Base-by-base conservation (phyloP, 2,113 vertebrate species). In the Atherinomorus stipes region DNA sequence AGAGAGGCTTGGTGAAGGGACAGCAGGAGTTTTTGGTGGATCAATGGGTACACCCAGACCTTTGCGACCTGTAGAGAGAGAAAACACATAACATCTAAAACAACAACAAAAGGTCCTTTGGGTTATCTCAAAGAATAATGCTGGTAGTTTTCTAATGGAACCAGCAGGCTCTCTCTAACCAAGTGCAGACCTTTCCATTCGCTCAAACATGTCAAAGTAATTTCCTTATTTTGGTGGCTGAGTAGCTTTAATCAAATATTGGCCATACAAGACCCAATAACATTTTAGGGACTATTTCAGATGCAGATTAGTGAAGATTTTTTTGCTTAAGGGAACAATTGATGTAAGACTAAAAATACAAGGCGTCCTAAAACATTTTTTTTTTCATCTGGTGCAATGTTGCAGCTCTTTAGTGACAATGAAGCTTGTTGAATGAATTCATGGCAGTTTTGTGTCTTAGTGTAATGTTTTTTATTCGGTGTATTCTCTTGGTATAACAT, bases 11-110 rank as follows among this genome's bases (percentile, higher is more conserved):
- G 93, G 86, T 0, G 90, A 88, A 4, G 90, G 88, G 2, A 92
- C 92, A n/a, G 93, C 89, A 0, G 88, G 85, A 51, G 89, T 92
- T 83, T 93, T 94, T 2, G 91, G 92, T 2, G 90, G 90, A 22
- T 93, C 91, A 11, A 16, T 89, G n/a, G 77, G 85, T 15, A 74
- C 86, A 37, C 68, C 82, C n/a, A 51, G 38, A 64, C 53, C 72
- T 81, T 76, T 92, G 13, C 92, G 90, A 59, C 89, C 94, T 94
- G 61, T 3, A 44, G 49, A 76, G 11, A 62, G 1, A 61, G 64
- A 66, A 78, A 40, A 22, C 2, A 28, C 58, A 7, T 53, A 4
- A 58, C n/a, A 19, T 49, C 5, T 53, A 53, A 37, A 49, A n/a
- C n/a, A n/a, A n/a, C n/a, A n/a, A n/a, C n/a, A n/a, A 16, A 44